Percentiles rank a stretch among this genome's conserved stretches.
Evolutionary conservation across 2,888 invertebrate species (phyloP).

Genomic region (Litoditis marina): DNA sequence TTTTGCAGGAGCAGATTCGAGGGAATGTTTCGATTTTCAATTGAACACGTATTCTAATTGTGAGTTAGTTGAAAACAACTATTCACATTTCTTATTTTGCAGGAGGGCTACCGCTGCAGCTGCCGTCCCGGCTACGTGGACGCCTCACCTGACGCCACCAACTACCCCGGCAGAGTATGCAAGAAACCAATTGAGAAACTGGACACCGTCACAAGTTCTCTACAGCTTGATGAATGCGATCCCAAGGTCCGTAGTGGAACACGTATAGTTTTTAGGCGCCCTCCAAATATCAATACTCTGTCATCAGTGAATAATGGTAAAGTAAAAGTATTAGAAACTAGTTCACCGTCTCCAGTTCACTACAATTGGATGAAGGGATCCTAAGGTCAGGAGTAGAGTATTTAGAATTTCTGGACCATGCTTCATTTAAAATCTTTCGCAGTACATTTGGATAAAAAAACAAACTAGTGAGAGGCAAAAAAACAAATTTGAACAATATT

Average conservation of each 20-base stretch:
- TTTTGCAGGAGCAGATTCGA: too few species aligned
- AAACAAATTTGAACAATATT: too few species aligned
- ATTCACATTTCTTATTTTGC: too few species aligned
- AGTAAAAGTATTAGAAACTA: not conserved
- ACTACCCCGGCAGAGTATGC: conserved; percentile 59
- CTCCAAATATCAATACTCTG: not conserved
- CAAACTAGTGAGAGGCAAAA: too few species aligned
- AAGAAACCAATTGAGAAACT: conserved; percentile 43
- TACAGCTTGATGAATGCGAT: conserved; percentile 48
- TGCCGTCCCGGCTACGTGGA: conserved; percentile 80
- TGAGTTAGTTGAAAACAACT: too few species aligned
- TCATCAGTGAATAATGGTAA: not conserved
- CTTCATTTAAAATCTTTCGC: too few species aligned
- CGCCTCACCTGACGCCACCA: conserved; percentile 58
- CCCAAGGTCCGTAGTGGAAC: conserved; percentile 23
- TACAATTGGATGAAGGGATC: too few species aligned
- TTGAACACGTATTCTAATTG: too few species aligned
- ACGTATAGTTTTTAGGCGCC: not conserved
- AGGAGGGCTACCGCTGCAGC: conserved; percentile 79
- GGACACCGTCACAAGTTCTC: conserved; percentile 24
- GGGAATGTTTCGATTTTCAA: too few species aligned
- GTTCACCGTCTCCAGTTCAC: not conserved
- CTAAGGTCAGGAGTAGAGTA: too few species aligned
- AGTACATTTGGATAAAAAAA: too few species aligned
- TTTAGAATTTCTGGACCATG: too few species aligned